phyloP scores from a whole-genome alignment of 2,888 invertebrate species.

The Lithophane leautieri region DNA sequence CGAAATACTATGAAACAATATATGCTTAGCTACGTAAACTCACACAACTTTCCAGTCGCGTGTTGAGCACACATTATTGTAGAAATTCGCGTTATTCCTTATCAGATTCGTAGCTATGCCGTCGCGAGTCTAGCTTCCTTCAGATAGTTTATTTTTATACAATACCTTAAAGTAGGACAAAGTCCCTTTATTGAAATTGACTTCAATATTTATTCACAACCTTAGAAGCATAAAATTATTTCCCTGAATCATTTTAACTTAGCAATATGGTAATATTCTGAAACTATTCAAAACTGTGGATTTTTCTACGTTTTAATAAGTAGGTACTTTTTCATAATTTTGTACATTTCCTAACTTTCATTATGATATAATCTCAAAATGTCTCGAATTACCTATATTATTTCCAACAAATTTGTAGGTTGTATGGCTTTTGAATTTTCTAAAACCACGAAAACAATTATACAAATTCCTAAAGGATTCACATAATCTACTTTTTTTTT shows the following conservation, averaged over 20 bases:
- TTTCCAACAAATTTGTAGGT: background rate
- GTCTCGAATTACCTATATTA: background rate
- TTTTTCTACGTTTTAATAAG: too few species aligned
- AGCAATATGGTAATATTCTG: background rate
- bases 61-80: conserved; percentile 43
- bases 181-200: conserved; percentile 23
- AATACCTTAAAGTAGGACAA: conserved; percentile 24
- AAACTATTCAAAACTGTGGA: background rate
- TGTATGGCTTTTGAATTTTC: background rate
- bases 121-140: conserved; percentile 6
- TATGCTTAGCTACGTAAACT: background rate
- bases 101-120: conserved; percentile 30
- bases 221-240: conserved; percentile 8
- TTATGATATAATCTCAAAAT: background rate
- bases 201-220: conserved; percentile 24
- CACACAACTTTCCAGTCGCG: conserved; percentile 13
- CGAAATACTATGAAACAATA: conserved; percentile 2
- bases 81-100: conserved; percentile 34
- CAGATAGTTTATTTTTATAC: conserved; percentile 7
- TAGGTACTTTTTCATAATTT: background rate
- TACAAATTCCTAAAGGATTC: background rate
- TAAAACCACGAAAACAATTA: background rate
- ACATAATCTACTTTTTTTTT: too few species aligned
- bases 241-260: background rate
- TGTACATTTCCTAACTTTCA: background rate